A percentile compares a stretch with the other conserved stretches of the same genome.
Conservation (phyloP, 2,888 invertebrate genomes). For the Andrena chrysosceles region DNA sequence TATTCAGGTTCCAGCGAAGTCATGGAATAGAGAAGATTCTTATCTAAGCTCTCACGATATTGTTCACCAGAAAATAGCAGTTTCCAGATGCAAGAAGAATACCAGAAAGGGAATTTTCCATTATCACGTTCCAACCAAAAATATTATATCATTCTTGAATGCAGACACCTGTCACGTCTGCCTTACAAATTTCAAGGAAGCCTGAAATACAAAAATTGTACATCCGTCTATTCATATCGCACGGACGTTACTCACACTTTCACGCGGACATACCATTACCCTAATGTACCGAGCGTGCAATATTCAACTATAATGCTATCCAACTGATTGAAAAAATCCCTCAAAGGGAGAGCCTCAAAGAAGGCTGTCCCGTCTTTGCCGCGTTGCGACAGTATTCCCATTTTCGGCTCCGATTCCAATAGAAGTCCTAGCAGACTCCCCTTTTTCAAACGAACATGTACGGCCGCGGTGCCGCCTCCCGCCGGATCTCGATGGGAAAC, state of each 20-base stretch:
- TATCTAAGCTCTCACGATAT: not conserved
- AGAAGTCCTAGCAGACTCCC: conserved; percentile 37
- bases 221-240: not conserved
- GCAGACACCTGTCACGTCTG: conserved; percentile 21
- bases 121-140: not conserved
- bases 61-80: not conserved
- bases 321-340: conserved; percentile 53
- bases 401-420: conserved; percentile 22
- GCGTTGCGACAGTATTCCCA: conserved; percentile 21
- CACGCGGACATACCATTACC: conserved; percentile 32
- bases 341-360: conserved; percentile 58
- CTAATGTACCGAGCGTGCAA: conserved; percentile 45
- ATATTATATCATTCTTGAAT: conserved; percentile 1
- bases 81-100: not conserved
- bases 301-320: conserved; percentile 56
- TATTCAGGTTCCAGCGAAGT: not conserved
- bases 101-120: conserved; percentile 7
- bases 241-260: not conserved
- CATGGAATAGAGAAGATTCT: not conserved
- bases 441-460: conserved; percentile 15
- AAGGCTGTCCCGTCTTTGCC: conserved; percentile 22
- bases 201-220: not conserved
- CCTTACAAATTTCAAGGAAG: not conserved
- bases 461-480: not conserved
- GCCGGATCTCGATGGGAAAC: conserved; percentile 10